These are phyloP conservation scores for Anthopleura xanthogrammica DNA, from an alignment of 92 coral and sea anemone species.

Conservation along the genomic window DNA sequence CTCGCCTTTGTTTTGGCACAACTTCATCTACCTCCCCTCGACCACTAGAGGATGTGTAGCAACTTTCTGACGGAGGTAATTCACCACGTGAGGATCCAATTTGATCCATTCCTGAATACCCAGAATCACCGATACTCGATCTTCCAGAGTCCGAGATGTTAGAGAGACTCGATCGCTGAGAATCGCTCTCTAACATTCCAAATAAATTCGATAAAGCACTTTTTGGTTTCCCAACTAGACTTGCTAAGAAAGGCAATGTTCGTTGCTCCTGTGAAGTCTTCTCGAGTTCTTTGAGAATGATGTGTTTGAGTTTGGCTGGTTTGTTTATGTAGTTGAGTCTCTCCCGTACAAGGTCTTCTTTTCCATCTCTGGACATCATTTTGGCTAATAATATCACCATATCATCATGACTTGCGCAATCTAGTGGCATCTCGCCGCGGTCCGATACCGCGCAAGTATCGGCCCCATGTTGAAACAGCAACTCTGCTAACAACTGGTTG, in stretches of 20 bases:
- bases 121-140: conserved; percentile 62
- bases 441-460: conserved; percentile 49
- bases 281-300: conserved; percentile 51
- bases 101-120: conserved; percentile 63
- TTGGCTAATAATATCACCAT: conserved; percentile 60
- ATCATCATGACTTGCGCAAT: conserved; percentile 57
- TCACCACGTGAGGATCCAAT: conserved; percentile 5
- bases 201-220: conserved; percentile 33
- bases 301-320: conserved; percentile 54
- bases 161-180: conserved; percentile 57
- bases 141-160: conserved; percentile 68
- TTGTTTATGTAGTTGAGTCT: conserved; percentile 51
- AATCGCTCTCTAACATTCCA: conserved; percentile 47
- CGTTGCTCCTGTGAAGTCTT: conserved; percentile 39
- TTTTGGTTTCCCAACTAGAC: conserved; percentile 26
- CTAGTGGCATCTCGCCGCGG: conserved; percentile 54
- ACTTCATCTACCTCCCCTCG: conserved; percentile 15
- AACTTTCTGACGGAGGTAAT: conserved; percentile 40
- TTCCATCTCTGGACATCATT: conserved; percentile 68
- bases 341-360: conserved; percentile 55
- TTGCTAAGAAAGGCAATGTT: conserved; percentile 23
- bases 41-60: conserved; percentile 23
- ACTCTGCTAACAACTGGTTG: conserved; percentile 60
- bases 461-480: conserved; percentile 75
- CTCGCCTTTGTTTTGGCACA: conserved; percentile 39